A percentile compares a stretch with the other conserved stretches of the same genome.
phyloP scores from a whole-genome alignment of 37 sponge, comb jelly and placozoan genomes.

The Diacarnus erythraeanus region DNA sequence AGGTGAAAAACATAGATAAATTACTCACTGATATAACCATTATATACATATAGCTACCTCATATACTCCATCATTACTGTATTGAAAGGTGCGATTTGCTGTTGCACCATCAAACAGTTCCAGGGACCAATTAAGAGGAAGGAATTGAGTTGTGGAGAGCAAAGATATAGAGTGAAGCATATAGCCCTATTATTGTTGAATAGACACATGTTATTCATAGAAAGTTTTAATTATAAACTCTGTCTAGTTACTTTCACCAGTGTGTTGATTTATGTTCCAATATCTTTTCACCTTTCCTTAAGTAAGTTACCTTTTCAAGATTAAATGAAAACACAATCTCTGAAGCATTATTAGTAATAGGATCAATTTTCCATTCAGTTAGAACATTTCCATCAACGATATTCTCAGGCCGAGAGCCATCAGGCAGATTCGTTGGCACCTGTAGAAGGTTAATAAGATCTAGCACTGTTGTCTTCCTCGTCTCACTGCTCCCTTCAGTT shows the following conservation, averaged over 20 bases:
- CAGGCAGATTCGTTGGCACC: too few species aligned
- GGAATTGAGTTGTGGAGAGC: background rate
- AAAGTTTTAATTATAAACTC: background rate
- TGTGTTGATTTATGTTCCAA: background rate
- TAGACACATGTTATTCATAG: background rate
- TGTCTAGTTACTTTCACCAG: background rate
- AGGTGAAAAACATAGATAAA: background rate
- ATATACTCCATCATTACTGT: constrained; percentile 2
- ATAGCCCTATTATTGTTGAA: background rate
- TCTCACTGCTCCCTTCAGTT: too few species aligned
- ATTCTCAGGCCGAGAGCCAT: background rate
- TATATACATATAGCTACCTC: background rate
- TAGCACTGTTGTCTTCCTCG: too few species aligned
- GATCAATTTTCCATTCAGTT: background rate
- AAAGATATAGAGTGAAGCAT: background rate
- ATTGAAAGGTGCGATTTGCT: background rate
- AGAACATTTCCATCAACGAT: constrained; percentile 7
- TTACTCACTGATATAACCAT: background rate
- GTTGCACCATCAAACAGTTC: background rate
- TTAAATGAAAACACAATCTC: background rate
- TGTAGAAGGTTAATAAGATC: too few species aligned
- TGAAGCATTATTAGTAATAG: background rate
- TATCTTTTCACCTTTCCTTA: background rate
- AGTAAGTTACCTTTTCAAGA: background rate
- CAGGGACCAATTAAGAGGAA: background rate